Conservation (phyloP, 2,888 invertebrate species). For the Selenia dentaria region DNA sequence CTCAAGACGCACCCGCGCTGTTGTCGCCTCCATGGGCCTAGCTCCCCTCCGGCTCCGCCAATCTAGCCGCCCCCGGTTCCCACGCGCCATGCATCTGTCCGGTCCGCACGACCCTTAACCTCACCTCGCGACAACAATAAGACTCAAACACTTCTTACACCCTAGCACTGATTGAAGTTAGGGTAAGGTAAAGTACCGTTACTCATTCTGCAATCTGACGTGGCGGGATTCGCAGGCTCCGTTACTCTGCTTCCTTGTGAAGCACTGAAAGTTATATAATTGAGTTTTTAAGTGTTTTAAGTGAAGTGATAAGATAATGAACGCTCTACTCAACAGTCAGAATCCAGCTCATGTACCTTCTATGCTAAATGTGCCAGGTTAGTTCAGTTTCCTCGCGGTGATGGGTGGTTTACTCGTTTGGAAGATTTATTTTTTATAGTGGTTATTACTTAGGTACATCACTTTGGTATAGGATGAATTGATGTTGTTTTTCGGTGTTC, state of each 20-base stretch:
- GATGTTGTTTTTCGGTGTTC: no score
- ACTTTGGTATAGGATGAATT: no score
- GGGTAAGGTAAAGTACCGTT: slow-evolving; percentile 41
- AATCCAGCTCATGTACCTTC: slow-evolving; percentile 30
- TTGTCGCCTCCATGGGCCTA: no score
- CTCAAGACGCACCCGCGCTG: neutral
- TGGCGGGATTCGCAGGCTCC: slow-evolving; percentile 23
- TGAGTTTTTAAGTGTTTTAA: neutral
- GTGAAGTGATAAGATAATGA: slow-evolving; percentile 38
- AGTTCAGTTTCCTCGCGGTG: slow-evolving; percentile 8
- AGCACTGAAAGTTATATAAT: slow-evolving; percentile 4
- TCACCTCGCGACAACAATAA: slow-evolving; percentile 25
- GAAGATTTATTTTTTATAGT: no score
- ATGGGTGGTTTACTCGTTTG: no score
- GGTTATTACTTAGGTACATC: no score
- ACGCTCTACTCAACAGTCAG: slow-evolving; percentile 43
- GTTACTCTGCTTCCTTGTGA: neutral
- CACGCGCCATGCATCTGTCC: slow-evolving; percentile 60
- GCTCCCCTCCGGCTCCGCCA: slow-evolving; percentile 2
- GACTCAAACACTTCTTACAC: slow-evolving; percentile 53
- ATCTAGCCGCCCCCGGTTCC: slow-evolving; percentile 56
- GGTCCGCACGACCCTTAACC: slow-evolving; percentile 53
- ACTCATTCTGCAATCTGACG: slow-evolving; percentile 52
- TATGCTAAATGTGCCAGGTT: slow-evolving; percentile 42
- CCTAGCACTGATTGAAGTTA: slow-evolving; percentile 52